Evolutionary conservation across 1,140 invertebrate genomes (phyloP), one percentile per base, ranked within the genome.

Genomic region (Solenopsis fugax): DNA sequence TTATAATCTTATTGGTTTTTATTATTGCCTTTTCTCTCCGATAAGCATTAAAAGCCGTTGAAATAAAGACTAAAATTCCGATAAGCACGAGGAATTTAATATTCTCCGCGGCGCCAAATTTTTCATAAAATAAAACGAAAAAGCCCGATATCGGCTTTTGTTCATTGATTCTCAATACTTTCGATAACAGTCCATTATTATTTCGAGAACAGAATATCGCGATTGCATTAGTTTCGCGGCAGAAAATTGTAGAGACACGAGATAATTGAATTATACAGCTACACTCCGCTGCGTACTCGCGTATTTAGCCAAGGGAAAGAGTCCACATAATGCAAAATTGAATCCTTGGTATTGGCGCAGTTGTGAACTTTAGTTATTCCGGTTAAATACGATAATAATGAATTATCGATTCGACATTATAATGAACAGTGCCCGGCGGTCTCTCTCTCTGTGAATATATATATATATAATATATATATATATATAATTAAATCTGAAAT

Each of bases 301-400:
- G 21, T 69, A 81, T 81, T 81, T 81, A 69, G 34, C 29, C 77
- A n/a, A 41, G 48, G 37, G 45, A 34, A 21, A 67, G 64, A 41
- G 56, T 6, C 21, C n/a, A 24, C 48, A 69, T 69, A 67, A 78
- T 48, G 41, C 58, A 64, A 69, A 81, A 69, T 81, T 69, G 60
- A 80, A 41, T 80, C 16, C 65, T 52, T n/a, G 48, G 34, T 65
- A 24, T 78, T 18, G 50, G 41, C 48, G 50, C n/a, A 48, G 62
- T 56, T 80, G 52, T 64, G 29, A 67, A 80, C 48, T 80, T 80
- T 80, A 67, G 77, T 67, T 80, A 65, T 65, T 78, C 18, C 21
- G 48, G 48, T 41, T 67, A 67, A 80, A 80, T 67, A 18, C 48
- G 77, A 80, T 80, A 54, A 80, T 67, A 67, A 80, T 80, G 48